These are phyloP conservation scores for Chouioia cunea DNA, from an alignment of 2,888 invertebrate species.

Conservation along the genomic window DNA sequence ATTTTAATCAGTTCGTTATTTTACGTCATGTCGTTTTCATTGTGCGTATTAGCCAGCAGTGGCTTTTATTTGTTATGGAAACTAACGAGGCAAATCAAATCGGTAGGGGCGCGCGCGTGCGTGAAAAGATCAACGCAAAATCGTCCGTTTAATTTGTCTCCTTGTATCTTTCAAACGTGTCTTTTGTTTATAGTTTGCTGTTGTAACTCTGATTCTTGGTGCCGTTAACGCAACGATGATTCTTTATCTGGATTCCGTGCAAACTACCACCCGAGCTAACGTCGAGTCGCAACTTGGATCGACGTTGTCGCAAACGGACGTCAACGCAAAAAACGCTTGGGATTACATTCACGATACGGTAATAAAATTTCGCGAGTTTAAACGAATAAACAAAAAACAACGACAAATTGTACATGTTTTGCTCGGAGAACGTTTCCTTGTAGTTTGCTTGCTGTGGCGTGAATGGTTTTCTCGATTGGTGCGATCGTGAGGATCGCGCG, in stretches of 20 bases:
- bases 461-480: constrained; percentile 45
- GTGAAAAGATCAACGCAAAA: too few species aligned
- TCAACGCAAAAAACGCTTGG: constrained; percentile 25
- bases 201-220: constrained; percentile 8
- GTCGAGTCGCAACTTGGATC: constrained; percentile 27
- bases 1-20: constrained; percentile 12
- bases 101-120: constrained; percentile 15
- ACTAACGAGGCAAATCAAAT: constrained; percentile 23
- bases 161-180: too few species aligned
- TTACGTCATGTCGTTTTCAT: constrained; percentile 22
- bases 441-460: constrained; percentile 47
- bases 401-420: neutral
- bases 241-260: constrained; percentile 23
- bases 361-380: neutral
- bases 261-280: constrained; percentile 13
- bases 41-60: constrained; percentile 11
- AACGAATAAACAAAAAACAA: too few species aligned
- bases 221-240: constrained; percentile 1
- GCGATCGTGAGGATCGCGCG: constrained; percentile 11
- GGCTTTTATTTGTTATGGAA: constrained; percentile 34
- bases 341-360: constrained; percentile 42
- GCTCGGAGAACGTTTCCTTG: neutral
- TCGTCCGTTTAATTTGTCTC: neutral
- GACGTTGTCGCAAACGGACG: neutral
- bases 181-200: constrained; percentile 20